Evolutionary conservation across 2,888 invertebrate genomes (phyloP), one percentile per base, ranked within the genome.

Genomic region (Monochamus alternatus): DNA sequence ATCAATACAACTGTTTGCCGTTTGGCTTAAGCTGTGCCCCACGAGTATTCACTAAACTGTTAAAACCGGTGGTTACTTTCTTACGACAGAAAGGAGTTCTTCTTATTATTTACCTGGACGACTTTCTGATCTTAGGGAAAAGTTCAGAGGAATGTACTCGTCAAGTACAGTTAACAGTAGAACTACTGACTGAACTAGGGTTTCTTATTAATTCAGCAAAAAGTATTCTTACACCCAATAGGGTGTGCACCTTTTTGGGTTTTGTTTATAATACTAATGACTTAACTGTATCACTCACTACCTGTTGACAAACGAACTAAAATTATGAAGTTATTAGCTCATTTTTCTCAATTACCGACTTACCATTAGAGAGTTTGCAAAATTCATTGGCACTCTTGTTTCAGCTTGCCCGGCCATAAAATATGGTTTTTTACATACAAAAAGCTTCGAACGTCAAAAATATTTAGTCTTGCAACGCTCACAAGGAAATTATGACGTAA

Each of bases 21-120:
- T 73, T 73, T 73, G 75, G 73, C 3, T 62, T 75, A 52, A 70
- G 30, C n/a, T 69, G 70, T 62, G 55, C 58, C 43, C 55, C 3
- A 60, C 22, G 7, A 22, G 22, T 22, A 22, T 22, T 22, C 22
- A 22, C 22, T 1, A 22, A 22, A 22, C 1, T 22, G 22, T 70
- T 22, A 55, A 55, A 55, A 55, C 55, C 2, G 5, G 14, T 55
- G 5, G 55, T 55, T 12, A 55, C 5, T 8, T 55, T 55, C 7
- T 55, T 55, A 55, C 7, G 55, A 14, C 7, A 14, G 14, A 55
- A 2, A 55, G 55, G 3, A 22, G 22, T n/a, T n/a, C n/a, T n/a
- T n/a, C n/a, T n/a, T n/a, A n/a, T n/a, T n/a, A n/a, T 44, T 10
- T 63, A 63, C 14, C 43, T 63, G 22, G 43, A 63, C 43, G 63